Base-by-base conservation (phyloP, 2,113 vertebrate species). In the Accipiter virgatus region DNA sequence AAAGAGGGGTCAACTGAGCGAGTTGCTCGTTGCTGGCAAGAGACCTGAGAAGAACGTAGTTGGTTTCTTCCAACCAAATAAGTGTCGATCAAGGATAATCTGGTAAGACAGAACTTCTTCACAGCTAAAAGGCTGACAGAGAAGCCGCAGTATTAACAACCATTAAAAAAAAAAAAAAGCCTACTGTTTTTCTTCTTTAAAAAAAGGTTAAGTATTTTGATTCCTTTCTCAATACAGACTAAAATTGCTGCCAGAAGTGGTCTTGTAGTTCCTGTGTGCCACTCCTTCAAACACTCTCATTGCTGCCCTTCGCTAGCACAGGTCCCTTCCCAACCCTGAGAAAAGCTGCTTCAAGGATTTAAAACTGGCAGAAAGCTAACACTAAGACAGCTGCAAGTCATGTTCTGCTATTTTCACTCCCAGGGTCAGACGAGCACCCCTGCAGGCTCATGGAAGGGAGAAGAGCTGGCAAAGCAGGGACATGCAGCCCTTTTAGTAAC, bases 11-110 rank as follows among this genome's bases (percentile, higher is more conserved):
- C 43, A 65, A 11, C 6, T 43, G 11, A 85, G 16, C 3, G 4
- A 65, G 10, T 1, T 8, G 8, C 31, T 47, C 45, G 17, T 8
- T 9, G 31, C 7, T 62, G 20, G 59, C 36, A 70, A 47, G 36
- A 61, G 40, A 73, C 4, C 20, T 1, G 1, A 70, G 34, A 65
- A 59, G 14, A 74, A 61, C 0, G 0, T 4, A 58, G 31, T 8
- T 22, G 9, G 13, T 6, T 85, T 84, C 23, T 81, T 71, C 43
- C 23, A 86, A 26, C 8, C 34, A 71, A 53, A 86, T 7, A 9
- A 29, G 27, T 53, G 52, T 21, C 25, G 34, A 4, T 52, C 47
- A 32, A 72, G 11, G 65, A n/a, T 45, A 84, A 81, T 34, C 36
- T 47, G 66, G 10, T 93, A 38, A 85, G 31, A 72, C 1, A 52